phyloP scores from a whole-genome alignment of 2,113 vertebrate genomes.

The Chionodraco myersi region DNA sequence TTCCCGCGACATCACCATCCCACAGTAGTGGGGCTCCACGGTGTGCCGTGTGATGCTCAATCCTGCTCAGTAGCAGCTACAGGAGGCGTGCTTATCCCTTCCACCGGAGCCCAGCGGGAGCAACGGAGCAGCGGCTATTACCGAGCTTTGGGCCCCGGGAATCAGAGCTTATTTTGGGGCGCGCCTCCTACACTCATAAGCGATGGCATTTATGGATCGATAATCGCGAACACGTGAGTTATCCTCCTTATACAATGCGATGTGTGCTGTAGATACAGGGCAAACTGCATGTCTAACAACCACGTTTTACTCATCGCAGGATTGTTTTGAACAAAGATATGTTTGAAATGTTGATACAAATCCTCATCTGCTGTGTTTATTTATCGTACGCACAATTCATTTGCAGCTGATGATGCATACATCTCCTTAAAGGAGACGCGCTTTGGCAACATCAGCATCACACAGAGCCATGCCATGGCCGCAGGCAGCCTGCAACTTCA shows the following conservation, averaged over 20 bases:
- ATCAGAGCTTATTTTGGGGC: slow-evolving; percentile 37
- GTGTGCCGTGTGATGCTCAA: slow-evolving; percentile 65
- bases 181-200: slow-evolving; percentile 36
- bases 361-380: slow-evolving; percentile 21
- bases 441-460: slow-evolving; percentile 71
- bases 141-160: slow-evolving; percentile 48
- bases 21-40: slow-evolving; percentile 64
- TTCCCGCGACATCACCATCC: slow-evolving; percentile 80
- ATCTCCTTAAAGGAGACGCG: slow-evolving; percentile 68
- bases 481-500: slow-evolving; percentile 64
- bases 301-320: slow-evolving; percentile 60
- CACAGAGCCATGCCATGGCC: slow-evolving; percentile 31
- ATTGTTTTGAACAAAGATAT: background rate
- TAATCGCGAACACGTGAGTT: slow-evolving; percentile 79
- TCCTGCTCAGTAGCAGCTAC: slow-evolving; percentile 66
- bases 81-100: slow-evolving; percentile 60
- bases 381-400: slow-evolving; percentile 30
- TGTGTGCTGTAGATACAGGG: background rate
- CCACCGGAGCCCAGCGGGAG: slow-evolving; percentile 39
- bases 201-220: slow-evolving; percentile 77
- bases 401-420: slow-evolving; percentile 51
- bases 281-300: slow-evolving; percentile 55
- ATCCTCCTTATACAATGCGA: slow-evolving; percentile 13
- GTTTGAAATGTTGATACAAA: background rate
- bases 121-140: slow-evolving; percentile 47